A percentile compares a stretch with the other conserved stretches of the same genome.
phyloP scores from a whole-genome alignment of 2,113 vertebrate species.

The Bubalus kerabau region DNA sequence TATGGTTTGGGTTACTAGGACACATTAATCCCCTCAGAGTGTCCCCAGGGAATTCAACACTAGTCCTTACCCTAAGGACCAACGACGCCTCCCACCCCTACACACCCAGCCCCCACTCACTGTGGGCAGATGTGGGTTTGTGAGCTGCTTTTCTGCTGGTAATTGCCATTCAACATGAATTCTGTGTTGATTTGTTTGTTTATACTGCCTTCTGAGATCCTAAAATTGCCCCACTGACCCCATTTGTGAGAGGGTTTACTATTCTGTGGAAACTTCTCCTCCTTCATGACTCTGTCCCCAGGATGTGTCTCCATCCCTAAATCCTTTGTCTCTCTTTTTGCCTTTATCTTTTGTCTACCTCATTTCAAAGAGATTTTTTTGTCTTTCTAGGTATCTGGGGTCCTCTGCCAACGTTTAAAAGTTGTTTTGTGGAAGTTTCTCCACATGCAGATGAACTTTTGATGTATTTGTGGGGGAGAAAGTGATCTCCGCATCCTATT shows the following conservation, averaged over 20 bases:
- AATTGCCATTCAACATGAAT: neutral
- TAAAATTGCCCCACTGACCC: neutral
- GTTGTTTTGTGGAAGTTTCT: neutral
- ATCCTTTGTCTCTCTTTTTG: neutral
- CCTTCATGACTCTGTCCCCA: neutral
- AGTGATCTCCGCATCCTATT: neutral
- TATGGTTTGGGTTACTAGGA: neutral
- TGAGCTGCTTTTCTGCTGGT: neutral
- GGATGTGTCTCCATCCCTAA: neutral
- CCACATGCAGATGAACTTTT: neutral
- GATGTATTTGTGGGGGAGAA: neutral
- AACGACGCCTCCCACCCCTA: neutral
- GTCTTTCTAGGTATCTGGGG: neutral
- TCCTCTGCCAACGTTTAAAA: neutral
- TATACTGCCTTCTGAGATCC: neutral
- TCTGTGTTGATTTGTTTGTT: neutral
- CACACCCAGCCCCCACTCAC: neutral
- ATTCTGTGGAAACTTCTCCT: neutral
- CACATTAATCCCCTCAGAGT: neutral
- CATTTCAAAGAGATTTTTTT: neutral
- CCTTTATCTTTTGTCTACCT: neutral
- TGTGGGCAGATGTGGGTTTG: neutral
- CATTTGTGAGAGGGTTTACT: neutral
- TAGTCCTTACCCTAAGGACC: neutral
- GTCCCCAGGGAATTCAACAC: neutral